These are phyloP conservation scores for Columbina picui DNA, from an alignment of 2,113 vertebrate species.

Conservation along the genomic window DNA sequence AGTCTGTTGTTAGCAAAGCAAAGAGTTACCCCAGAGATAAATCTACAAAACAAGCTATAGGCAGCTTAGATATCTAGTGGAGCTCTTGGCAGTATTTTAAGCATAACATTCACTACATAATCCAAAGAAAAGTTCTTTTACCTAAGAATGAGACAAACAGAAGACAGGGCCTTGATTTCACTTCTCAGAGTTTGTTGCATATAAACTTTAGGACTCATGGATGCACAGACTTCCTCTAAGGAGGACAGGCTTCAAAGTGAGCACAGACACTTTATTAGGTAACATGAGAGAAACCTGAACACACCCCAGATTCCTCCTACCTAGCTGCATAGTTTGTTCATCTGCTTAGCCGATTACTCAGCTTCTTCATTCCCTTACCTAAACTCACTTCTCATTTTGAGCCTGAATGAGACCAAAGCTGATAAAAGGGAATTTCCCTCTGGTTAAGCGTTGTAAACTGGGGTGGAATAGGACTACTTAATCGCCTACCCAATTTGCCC, in stretches of 20 bases:
- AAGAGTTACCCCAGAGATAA: not conserved
- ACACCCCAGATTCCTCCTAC: accelerated
- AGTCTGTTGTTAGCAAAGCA: not conserved
- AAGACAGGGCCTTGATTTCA: not conserved
- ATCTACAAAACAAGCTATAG: not conserved
- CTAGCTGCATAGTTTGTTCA: not conserved
- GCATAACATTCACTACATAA: not conserved
- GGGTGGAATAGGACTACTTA: not conserved
- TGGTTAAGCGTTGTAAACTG: not conserved
- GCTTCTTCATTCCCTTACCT: not conserved
- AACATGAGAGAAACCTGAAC: not conserved
- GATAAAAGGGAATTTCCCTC: not conserved
- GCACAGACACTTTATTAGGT: not conserved
- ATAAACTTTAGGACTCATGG: not conserved
- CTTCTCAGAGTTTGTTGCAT: not conserved
- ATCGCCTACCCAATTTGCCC: not conserved
- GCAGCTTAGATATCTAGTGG: not conserved
- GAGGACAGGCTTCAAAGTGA: not conserved
- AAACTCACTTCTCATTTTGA: not conserved
- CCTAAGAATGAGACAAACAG: not conserved
- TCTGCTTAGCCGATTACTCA: not conserved
- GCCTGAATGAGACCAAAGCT: not conserved
- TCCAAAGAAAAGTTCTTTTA: not conserved
- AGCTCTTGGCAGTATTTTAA: not conserved
- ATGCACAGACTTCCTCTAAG: not conserved